Evolutionary conservation across 1,140 invertebrate genomes (phyloP), one percentile per base, ranked within the genome.

Genomic region (Steinernema khuongi): DNA sequence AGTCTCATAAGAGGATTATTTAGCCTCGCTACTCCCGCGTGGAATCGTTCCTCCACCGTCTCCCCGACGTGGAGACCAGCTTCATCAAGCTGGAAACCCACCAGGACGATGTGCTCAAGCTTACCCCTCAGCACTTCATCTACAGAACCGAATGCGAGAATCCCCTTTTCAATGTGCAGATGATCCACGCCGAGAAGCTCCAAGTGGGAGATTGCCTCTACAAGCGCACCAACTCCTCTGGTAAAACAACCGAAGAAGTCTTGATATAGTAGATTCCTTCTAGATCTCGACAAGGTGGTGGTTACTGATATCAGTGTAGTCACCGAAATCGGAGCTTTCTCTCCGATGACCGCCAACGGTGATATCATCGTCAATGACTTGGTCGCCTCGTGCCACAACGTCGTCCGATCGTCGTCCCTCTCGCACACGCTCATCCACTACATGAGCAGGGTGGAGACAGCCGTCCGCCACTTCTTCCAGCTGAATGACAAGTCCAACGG

Each of bases 101-200:
- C n/a, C 26, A 77, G 19, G 79, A 77, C 43, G 44, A 41, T 31
- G 50, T 50, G 19, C 31, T 81, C 4, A 71, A 76, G 19, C 31
- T 81, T 28, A 81, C 77, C 69, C 76, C 76, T 11, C 76, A 79
- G 41, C 79, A 81, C 73, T 81, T 80, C 70, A 79, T 81, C 36
- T 79, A 81, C 68, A 74, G 60, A n/a, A 70, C 72, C 31, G 60
- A 72, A 17, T 80, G 79, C 71, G 22, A 74, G 17, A 31, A 67
- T 0, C 29, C 68, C n/a, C 22, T 29, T 17, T 60, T 22, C 32
- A 77, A 11, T 29, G 32, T 50, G 36, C 19, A 77, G 26, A 71
- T 76, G 31, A 74, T 81, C 28, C 77, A 81, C 71, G 79, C 79
- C 33, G 79, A 79, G 43, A 67, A 79, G 36, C 22, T 81, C 4